Conservation (phyloP, 2,113 vertebrate species). For the Eretmochelys imbricata region DNA sequence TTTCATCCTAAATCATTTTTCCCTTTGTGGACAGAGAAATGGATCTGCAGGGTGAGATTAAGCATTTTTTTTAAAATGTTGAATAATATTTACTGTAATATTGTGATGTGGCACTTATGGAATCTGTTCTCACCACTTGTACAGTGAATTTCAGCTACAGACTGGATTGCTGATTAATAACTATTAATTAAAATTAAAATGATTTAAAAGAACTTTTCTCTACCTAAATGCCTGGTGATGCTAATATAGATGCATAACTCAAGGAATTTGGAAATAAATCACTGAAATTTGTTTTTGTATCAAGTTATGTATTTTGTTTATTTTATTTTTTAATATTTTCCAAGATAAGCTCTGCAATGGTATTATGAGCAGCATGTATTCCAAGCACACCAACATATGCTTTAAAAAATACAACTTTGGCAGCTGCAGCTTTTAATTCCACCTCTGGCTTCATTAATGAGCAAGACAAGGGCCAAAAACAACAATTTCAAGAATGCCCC, state of each 20-base stretch:
- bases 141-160: background rate
- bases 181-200: too few species aligned
- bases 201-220: background rate
- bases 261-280: background rate
- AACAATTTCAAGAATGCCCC: background rate
- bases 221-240: background rate
- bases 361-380: background rate
- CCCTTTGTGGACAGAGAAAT: background rate
- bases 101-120: background rate
- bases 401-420: background rate
- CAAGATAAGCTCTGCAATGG: background rate
- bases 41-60: background rate
- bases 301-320: background rate
- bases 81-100: background rate
- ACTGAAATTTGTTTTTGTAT: background rate
- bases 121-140: background rate
- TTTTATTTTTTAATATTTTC: background rate
- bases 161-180: accelerated
- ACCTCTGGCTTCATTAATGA: background rate
- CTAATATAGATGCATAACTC: background rate
- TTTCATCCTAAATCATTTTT: background rate
- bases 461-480: background rate
- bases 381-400: background rate
- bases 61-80: background rate
- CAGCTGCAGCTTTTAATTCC: background rate